Evolutionary conservation across 2,888 invertebrate genomes (phyloP).

Genomic region (Xylota segnis): DNA sequence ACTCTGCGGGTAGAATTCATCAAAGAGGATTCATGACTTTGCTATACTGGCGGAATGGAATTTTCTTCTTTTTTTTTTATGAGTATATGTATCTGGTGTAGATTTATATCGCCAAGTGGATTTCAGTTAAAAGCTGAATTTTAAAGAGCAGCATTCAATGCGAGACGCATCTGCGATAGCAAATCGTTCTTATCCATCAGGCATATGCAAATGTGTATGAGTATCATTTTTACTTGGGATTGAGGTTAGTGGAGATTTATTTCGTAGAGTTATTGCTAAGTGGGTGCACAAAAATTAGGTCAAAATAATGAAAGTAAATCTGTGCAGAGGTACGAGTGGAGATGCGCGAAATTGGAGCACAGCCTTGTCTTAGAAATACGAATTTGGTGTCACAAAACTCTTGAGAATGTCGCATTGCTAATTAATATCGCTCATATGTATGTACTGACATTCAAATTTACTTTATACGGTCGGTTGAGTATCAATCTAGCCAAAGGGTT

Average conservation of each 20-base stretch:
- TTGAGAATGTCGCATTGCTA: too few species aligned
- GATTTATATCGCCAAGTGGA: conserved; percentile 33
- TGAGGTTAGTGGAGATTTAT: neutral
- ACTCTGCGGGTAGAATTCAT: conserved; percentile 43
- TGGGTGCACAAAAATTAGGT: conserved; percentile 2
- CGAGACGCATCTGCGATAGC: neutral
- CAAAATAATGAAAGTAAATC: neutral
- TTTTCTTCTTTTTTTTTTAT: conserved; percentile 13
- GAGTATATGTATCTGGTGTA: neutral
- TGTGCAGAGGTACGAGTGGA: neutral
- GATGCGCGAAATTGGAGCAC: neutral
- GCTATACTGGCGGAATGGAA: conserved; percentile 8
- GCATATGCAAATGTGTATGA: neutral
- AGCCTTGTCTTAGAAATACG: neutral
- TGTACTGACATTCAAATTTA: too few species aligned
- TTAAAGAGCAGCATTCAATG: conserved; percentile 27
- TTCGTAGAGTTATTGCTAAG: neutral
- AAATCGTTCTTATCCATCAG: neutral
- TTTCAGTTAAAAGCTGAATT: conserved; percentile 6
- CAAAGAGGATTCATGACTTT: conserved; percentile 31
- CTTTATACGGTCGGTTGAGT: too few species aligned
- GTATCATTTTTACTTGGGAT: neutral
- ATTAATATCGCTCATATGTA: too few species aligned
- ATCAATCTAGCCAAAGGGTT: too few species aligned
- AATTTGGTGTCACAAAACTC: neutral